Percentiles rank a stretch among this genome's conserved stretches.
phyloP scores from a whole-genome alignment of 2,888 invertebrate species.

The Sycophila texana region DNA sequence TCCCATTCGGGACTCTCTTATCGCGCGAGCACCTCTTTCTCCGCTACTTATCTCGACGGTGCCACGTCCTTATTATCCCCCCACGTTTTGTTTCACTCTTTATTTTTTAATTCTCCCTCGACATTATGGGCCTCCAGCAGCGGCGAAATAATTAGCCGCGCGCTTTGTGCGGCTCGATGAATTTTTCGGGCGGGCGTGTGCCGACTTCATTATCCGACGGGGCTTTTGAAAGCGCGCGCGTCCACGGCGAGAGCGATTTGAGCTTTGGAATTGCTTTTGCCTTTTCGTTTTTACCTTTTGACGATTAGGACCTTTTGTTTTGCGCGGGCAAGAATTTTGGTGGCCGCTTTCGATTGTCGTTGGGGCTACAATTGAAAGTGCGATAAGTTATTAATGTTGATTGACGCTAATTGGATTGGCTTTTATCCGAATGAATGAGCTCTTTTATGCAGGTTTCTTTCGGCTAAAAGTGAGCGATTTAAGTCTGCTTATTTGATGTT shows the following conservation, averaged over 20 bases:
- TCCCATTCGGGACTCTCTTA: not conserved
- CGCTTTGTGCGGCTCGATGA: constrained; percentile 21
- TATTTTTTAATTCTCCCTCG: too few species aligned
- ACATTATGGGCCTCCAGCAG: too few species aligned
- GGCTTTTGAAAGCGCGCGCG: constrained; percentile 21
- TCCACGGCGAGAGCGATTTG: not conserved
- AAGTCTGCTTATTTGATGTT: too few species aligned
- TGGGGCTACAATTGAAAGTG: too few species aligned
- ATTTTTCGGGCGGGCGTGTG: constrained; percentile 22
- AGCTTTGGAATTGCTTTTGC: not conserved
- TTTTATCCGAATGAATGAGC: too few species aligned
- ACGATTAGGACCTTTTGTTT: not conserved
- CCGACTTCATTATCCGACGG: constrained; percentile 18
- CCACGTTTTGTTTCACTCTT: not conserved
- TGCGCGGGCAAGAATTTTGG: not conserved
- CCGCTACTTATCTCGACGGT: constrained; percentile 1
- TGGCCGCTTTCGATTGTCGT: too few species aligned
- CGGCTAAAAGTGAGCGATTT: too few species aligned
- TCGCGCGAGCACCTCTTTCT: not conserved
- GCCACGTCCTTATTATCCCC: not conserved
- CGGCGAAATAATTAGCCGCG: constrained; percentile 38
- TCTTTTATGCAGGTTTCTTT: too few species aligned
- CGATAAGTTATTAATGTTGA: too few species aligned
- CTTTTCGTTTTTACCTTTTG: not conserved
- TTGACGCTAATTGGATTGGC: too few species aligned